phyloP scores from a whole-genome alignment of 1,140 invertebrate species.

The Campodea augens region DNA sequence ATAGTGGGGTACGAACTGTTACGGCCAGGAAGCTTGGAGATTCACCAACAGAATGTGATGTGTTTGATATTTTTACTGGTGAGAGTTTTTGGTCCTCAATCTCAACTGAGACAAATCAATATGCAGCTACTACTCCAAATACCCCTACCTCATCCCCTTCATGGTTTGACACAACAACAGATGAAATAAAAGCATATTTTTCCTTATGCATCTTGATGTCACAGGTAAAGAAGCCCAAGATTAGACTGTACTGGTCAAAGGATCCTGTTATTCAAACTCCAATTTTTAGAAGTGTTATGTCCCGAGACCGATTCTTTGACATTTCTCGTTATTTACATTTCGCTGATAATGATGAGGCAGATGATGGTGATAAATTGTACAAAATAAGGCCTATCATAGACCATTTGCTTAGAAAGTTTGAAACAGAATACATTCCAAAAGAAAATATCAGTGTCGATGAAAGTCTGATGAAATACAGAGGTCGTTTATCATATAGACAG shows the following conservation, averaged over 20 bases:
- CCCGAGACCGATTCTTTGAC: background rate
- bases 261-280: background rate
- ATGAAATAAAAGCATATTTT: slow-evolving; percentile 3
- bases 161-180: background rate
- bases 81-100: too few relatives aligned
- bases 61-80: too few relatives aligned
- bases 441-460: background rate
- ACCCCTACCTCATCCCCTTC: too few relatives aligned
- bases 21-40: too few relatives aligned
- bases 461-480: background rate
- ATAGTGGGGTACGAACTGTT: too few relatives aligned
- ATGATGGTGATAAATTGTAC: background rate
- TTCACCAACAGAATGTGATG: too few relatives aligned
- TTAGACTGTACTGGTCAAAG: slow-evolving; percentile 2
- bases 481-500: too few relatives aligned
- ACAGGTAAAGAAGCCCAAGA: slow-evolving; percentile 1
- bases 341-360: background rate
- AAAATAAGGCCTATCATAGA: slow-evolving; percentile 1
- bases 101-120: too few relatives aligned
- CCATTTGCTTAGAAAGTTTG: slow-evolving; percentile 1
- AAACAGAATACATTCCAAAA: background rate
- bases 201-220: slow-evolving; percentile 1
- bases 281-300: background rate
- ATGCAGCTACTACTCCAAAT: too few relatives aligned
- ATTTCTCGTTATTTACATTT: slow-evolving; percentile 3